These are phyloP conservation scores for Galagoides demidoff DNA, from an alignment of 2,797 vertebrate genomes.

Conservation along the genomic window DNA sequence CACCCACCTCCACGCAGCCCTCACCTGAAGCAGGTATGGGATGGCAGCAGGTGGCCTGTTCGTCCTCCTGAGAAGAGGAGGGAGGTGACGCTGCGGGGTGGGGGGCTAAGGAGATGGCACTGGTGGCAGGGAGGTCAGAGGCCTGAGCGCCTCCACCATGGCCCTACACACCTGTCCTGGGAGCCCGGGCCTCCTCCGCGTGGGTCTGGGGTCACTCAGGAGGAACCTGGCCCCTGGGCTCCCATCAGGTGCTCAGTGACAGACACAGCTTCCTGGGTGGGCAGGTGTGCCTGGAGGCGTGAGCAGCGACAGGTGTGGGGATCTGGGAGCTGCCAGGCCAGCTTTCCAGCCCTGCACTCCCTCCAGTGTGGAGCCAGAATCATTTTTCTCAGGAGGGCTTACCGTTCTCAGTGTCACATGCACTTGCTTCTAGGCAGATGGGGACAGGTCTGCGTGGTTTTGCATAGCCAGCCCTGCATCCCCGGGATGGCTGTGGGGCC, in stretches of 20 bases:
- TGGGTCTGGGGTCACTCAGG: accelerated
- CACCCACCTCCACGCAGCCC: accelerated
- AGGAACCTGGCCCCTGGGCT: not conserved
- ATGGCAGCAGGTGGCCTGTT: not conserved
- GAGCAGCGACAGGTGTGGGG: too few relatives aligned
- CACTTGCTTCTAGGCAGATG: not conserved
- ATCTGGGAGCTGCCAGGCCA: not conserved
- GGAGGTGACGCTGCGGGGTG: not conserved
- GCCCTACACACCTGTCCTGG: accelerated
- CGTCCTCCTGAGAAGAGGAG: not conserved
- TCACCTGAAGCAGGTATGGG: not conserved
- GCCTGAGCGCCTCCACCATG: not conserved
- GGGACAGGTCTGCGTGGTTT: accelerated
- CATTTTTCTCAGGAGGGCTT: not conserved
- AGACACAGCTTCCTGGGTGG: not conserved
- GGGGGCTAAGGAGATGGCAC: not conserved
- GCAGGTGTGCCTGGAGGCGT: not conserved
- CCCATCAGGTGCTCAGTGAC: not conserved
- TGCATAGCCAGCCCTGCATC: accelerated
- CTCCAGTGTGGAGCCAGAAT: not conserved
- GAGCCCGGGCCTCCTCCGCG: accelerated
- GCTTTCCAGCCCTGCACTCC: too few relatives aligned
- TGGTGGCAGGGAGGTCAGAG: not conserved
- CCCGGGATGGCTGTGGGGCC: accelerated
- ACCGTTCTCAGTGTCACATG: not conserved